phyloP scores from a whole-genome alignment of 2,113 vertebrate genomes.

The Sterrhoptilus dennistouni region DNA sequence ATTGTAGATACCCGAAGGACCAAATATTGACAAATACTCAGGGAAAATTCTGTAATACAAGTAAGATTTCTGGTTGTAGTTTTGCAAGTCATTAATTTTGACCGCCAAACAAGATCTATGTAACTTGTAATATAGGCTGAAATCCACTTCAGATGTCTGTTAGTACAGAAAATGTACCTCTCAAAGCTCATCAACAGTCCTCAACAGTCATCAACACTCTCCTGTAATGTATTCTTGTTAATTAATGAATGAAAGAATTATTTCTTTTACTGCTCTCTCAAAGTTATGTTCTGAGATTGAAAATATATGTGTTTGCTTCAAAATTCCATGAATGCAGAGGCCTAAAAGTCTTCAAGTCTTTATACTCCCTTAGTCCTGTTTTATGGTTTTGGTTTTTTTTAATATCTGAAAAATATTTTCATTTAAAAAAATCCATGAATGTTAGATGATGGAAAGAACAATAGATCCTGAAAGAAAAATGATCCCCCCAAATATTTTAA shows the following conservation, averaged over 20 bases:
- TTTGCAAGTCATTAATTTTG: not conserved
- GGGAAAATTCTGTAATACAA: not conserved
- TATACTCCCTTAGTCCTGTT: not conserved
- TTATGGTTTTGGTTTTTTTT: not conserved
- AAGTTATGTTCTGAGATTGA: not conserved
- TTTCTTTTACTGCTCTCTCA: not conserved
- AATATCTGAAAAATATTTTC: not conserved
- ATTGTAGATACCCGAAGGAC: not conserved
- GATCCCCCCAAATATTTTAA: not conserved
- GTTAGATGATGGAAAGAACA: not conserved
- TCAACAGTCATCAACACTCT: not conserved
- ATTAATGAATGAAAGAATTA: not conserved
- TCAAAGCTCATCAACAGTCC: not conserved
- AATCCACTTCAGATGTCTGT: not conserved
- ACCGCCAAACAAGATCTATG: not conserved
- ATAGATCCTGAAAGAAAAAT: not conserved
- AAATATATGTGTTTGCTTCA: not conserved
- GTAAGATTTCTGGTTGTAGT: not conserved
- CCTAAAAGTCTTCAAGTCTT: not conserved
- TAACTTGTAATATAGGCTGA: not conserved
- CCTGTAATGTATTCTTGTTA: not conserved
- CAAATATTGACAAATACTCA: not conserved
- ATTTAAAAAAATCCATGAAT: not conserved
- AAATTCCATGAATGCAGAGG: not conserved
- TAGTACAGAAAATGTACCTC: not conserved